Conservation (phyloP, 2,888 invertebrate genomes). For the Coecobrya sp. region DNA sequence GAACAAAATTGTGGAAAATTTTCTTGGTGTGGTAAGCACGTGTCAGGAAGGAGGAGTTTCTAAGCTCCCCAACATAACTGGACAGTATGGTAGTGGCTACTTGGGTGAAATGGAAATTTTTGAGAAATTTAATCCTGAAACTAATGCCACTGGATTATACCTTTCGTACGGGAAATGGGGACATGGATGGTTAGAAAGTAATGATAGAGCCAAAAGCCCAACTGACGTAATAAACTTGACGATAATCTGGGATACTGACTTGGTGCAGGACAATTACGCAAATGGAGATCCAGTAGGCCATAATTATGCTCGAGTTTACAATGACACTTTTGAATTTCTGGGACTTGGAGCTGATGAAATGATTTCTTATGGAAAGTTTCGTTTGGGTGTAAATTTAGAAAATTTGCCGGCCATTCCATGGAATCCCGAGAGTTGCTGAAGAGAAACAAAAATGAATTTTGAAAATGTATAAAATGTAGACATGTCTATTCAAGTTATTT, state of each 20-base stretch:
- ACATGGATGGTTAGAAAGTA: not conserved
- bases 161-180: conserved; percentile 35
- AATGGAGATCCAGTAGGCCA: not conserved
- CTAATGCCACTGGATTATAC: conserved; percentile 7
- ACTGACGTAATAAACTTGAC: no score
- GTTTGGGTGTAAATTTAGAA: conserved; percentile 50
- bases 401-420: conserved; percentile 58
- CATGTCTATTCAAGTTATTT: no score
- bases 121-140: conserved; percentile 3
- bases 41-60: no score
- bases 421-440: conserved; percentile 54
- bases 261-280: conserved; percentile 38
- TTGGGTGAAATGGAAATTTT: not conserved
- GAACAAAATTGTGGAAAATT: conserved; percentile 5
- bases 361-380: not conserved
- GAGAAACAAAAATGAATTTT: no score
- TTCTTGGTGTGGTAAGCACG: no score
- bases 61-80: not conserved
- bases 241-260: conserved; percentile 39
- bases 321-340: not conserved
- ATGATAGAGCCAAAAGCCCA: not conserved
- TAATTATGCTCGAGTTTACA: not conserved
- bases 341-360: not conserved
- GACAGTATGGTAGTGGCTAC: conserved; percentile 49
- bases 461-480: no score